Evolutionary conservation across 2,888 invertebrate genomes (phyloP).

Genomic region (Axea sp.): DNA sequence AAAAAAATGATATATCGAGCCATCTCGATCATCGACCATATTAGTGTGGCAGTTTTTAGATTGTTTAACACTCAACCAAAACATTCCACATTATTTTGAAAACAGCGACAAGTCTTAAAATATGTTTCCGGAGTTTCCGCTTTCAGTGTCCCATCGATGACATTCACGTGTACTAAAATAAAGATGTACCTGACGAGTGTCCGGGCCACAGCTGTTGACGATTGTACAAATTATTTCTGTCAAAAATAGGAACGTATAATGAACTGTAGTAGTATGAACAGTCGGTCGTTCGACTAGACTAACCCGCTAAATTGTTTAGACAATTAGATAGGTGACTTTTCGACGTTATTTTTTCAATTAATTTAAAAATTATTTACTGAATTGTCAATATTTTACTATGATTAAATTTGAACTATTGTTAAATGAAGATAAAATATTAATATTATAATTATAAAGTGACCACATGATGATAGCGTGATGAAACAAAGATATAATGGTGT

Average conservation of each 20-base stretch:
- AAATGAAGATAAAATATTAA: too few species aligned
- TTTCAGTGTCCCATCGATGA: constrained; percentile 25
- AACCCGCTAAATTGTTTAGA: too few species aligned
- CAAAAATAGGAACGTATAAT: constrained; percentile 14
- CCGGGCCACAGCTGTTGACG: constrained; percentile 36
- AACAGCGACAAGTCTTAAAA: constrained; percentile 39
- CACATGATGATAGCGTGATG: too few species aligned
- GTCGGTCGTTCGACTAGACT: too few species aligned
- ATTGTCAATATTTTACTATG: too few species aligned
- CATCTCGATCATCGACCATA: neutral
- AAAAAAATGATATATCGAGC: constrained; percentile 2
- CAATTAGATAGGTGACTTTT: too few species aligned
- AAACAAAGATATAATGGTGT: too few species aligned
- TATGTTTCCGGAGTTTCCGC: constrained; percentile 42
- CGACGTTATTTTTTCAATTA: too few species aligned
- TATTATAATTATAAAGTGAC: too few species aligned
- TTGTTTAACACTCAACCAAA: constrained; percentile 31
- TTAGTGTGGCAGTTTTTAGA: constrained; percentile 17
- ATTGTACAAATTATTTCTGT: constrained; percentile 38
- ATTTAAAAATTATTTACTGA: too few species aligned
- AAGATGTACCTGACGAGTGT: constrained; percentile 42
- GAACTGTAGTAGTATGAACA: constrained; percentile 2
- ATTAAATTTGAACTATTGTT: too few species aligned
- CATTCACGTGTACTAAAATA: constrained; percentile 21
- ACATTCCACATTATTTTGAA: constrained; percentile 56